Conservation (phyloP, 2,888 invertebrate species). For the Fabriciana adippe region DNA sequence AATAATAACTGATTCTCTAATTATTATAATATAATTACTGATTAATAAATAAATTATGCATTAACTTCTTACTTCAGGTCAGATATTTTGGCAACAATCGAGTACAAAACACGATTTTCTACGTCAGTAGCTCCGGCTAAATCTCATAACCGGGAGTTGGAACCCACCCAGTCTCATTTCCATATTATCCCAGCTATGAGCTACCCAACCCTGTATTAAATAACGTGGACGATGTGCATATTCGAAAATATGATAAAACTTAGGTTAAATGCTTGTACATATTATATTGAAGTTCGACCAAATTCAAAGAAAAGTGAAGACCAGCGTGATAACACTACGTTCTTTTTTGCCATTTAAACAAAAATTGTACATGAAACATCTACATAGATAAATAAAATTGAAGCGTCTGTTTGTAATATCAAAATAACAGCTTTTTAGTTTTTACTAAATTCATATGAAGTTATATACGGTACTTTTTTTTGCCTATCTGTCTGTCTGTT, state of each 20-base stretch:
- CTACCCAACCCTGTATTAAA: conserved; percentile 43
- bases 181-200: conserved; percentile 51
- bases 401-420: too few relatives aligned
- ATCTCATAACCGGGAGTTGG: conserved; percentile 47
- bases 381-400: too few relatives aligned
- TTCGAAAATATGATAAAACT: conserved; percentile 6
- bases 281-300: too few relatives aligned
- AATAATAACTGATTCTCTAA: not conserved
- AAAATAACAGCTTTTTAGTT: too few relatives aligned
- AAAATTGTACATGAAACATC: too few relatives aligned
- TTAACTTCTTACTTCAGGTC: not conserved
- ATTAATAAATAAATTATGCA: not conserved
- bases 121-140: conserved; percentile 44
- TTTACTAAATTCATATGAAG: too few relatives aligned
- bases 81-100: conserved; percentile 36
- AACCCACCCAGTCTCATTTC: conserved; percentile 48
- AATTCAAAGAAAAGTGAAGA: too few relatives aligned
- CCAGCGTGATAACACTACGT: too few relatives aligned
- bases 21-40: not conserved
- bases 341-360: too few relatives aligned
- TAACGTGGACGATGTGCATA: conserved; percentile 27
- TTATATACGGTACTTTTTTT: too few relatives aligned
- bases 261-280: not conserved
- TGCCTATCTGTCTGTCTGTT: too few relatives aligned
- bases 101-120: conserved; percentile 50